Conservation (phyloP, 2,113 vertebrate genomes). For the Eudorcas thomsonii region DNA sequence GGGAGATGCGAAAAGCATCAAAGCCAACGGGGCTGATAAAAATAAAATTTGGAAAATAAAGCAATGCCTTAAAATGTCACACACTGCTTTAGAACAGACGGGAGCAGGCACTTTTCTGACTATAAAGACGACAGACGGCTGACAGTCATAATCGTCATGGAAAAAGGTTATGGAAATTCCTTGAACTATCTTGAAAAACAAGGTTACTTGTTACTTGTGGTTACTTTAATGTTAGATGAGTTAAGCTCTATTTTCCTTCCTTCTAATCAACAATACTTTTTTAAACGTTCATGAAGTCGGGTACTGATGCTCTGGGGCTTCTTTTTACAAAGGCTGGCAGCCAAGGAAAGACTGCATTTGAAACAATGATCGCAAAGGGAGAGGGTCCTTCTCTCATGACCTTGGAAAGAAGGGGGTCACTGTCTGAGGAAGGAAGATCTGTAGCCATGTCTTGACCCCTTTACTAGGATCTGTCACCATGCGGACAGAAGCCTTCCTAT, state of each 20-base stretch:
- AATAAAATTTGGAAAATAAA: not conserved
- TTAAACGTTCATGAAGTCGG: not conserved
- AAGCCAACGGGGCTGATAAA: not conserved
- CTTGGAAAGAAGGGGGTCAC: conserved; percentile 62
- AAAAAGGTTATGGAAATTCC: not conserved
- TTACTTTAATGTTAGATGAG: not conserved
- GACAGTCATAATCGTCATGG: not conserved
- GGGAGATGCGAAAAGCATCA: not conserved
- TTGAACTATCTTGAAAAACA: too few relatives aligned
- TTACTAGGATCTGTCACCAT: conserved; percentile 58
- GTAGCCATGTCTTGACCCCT: conserved; percentile 59
- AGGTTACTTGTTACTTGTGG: not conserved
- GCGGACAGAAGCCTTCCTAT: conserved; percentile 40
- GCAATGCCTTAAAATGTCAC: not conserved
- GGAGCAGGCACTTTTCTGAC: not conserved
- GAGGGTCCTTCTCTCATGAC: conserved; percentile 71
- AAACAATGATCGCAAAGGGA: conserved; percentile 60
- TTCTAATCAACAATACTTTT: not conserved
- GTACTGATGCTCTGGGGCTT: not conserved
- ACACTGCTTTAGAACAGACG: not conserved
- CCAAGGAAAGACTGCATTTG: not conserved
- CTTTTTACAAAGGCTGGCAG: conserved; percentile 39
- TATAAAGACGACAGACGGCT: not conserved
- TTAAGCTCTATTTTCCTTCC: not conserved
- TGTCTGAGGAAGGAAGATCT: conserved; percentile 45